Conservation (phyloP, 2,797 vertebrate species). For the Pipistrellus kuhlii region DNA sequence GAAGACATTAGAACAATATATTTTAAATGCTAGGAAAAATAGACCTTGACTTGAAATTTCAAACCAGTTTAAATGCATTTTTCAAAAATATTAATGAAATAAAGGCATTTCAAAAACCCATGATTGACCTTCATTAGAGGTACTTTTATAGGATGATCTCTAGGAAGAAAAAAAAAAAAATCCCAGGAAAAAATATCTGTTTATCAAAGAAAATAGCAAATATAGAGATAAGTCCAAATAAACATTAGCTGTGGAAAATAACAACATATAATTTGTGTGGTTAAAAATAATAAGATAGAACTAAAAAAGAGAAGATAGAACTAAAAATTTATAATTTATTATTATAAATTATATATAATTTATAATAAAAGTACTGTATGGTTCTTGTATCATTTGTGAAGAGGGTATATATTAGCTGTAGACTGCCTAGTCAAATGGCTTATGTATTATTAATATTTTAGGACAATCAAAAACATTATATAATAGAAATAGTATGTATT, state of each 20-base stretch:
- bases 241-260: constrained; percentile 44
- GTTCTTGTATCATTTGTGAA: neutral
- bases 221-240: neutral
- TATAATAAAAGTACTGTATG: neutral
- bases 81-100: neutral
- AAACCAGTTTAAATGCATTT: neutral
- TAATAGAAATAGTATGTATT: neutral
- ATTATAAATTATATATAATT: neutral
- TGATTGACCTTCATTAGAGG: neutral
- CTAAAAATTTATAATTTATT: no score
- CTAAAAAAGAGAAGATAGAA: neutral
- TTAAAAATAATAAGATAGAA: constrained; percentile 60
- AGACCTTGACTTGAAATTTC: neutral
- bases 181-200: neutral
- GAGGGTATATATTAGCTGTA: constrained; percentile 7
- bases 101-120: neutral
- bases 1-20: neutral
- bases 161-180: neutral
- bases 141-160: neutral
- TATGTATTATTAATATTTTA: neutral
- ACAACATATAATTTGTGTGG: constrained; percentile 53
- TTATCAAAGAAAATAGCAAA: constrained; percentile 42
- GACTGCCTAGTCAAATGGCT: neutral
- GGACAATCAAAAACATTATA: neutral
- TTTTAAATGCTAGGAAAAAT: neutral